Percentiles rank a stretch among this genome's conserved stretches.
Evolutionary conservation across 2,888 invertebrate species (phyloP).

Genomic region (Netelia fuscicornis): DNA sequence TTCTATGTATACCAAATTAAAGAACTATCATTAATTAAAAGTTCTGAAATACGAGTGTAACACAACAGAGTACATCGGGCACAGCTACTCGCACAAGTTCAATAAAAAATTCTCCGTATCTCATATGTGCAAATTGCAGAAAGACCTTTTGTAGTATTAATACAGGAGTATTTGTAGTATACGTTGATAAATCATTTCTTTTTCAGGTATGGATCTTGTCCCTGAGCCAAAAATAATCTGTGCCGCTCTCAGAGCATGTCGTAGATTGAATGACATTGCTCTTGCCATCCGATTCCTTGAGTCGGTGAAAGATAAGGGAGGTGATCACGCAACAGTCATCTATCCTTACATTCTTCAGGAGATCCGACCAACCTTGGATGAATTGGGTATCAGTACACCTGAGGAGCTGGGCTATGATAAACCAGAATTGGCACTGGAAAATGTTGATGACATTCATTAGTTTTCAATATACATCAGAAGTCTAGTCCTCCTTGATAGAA

Average conservation of each 20-base stretch:
- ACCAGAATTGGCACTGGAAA: conserved; percentile 95
- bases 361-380: conserved; percentile 95
- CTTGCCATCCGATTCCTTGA: conserved; percentile 97
- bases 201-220: conserved; percentile 94
- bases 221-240: conserved; percentile 96
- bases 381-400: conserved; percentile 96
- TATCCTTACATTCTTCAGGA: conserved; percentile 96
- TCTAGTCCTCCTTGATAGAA: conserved; percentile 63
- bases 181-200: conserved; percentile 44
- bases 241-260: conserved; percentile 95
- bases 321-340: conserved; percentile 90
- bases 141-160: background rate
- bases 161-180: conserved; percentile 19
- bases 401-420: conserved; percentile 99
- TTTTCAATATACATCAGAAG: conserved; percentile 28
- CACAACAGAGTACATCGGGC: too few species aligned
- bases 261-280: conserved; percentile 97
- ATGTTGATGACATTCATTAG: conserved; percentile 89
- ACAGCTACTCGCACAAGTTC: too few species aligned
- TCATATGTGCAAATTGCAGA: too few species aligned
- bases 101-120: too few species aligned
- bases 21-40: too few species aligned
- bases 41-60: too few species aligned
- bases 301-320: conserved; percentile 95
- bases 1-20: too few species aligned